A percentile compares a stretch with the other conserved stretches of the same genome.
Conservation (phyloP, 1,140 invertebrate genomes). For the Globodera rostochiensis region DNA sequence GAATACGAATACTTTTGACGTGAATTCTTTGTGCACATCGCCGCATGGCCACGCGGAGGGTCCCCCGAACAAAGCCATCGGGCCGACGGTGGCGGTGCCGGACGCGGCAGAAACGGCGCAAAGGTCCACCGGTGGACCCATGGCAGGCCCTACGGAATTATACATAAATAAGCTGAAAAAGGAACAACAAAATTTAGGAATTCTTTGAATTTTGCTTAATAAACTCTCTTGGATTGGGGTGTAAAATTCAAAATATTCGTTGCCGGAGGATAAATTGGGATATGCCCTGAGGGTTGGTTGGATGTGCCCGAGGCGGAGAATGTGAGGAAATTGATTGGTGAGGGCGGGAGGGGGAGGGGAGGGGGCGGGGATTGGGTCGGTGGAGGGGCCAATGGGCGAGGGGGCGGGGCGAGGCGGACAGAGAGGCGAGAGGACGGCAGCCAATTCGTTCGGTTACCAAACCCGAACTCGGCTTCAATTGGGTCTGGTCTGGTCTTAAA, state of each 20-base stretch:
- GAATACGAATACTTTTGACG: neutral
- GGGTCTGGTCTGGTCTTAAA: neutral
- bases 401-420: neutral
- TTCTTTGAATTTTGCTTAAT: too few species aligned
- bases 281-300: neutral
- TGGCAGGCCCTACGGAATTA: neutral
- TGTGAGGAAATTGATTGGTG: conserved; percentile 6
- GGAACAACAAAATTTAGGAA: neutral
- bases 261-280: neutral
- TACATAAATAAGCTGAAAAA: neutral
- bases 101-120: neutral
- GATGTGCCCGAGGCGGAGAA: neutral
- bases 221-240: too few species aligned
- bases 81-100: neutral
- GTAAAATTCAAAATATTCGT: neutral
- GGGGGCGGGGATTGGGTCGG: neutral
- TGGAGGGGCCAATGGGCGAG: neutral
- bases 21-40: neutral
- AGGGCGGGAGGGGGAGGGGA: neutral
- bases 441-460: neutral
- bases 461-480: neutral
- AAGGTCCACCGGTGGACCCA: neutral
- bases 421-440: neutral
- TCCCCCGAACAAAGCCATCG: neutral
- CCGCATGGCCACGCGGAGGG: neutral